These are phyloP conservation scores for Cepaea nemoralis DNA, from an alignment of 1,140 invertebrate species.

Conservation along the genomic window DNA sequence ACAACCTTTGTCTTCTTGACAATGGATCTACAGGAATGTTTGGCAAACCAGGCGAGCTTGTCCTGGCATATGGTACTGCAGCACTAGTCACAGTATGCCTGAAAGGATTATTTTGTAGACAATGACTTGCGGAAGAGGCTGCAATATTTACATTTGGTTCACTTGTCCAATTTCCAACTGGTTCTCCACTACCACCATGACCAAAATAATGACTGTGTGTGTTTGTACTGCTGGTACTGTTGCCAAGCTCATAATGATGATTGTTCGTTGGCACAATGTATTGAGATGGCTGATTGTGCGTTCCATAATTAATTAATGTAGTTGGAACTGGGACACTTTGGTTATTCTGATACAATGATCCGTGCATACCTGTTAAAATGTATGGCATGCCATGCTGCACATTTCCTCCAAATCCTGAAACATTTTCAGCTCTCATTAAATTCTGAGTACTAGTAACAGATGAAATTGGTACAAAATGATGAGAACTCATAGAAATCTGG, in stretches of 20 bases:
- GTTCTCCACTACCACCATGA: background rate
- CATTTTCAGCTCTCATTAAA: background rate
- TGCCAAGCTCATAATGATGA: background rate
- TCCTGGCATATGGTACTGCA: background rate
- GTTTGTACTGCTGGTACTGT: background rate
- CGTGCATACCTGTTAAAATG: background rate
- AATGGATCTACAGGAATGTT: background rate
- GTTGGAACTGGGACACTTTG: background rate
- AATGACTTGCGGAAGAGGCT: background rate
- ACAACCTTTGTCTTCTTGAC: background rate
- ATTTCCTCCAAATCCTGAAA: too few relatives aligned
- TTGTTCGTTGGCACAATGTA: background rate
- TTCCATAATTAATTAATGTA: background rate
- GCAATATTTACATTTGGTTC: background rate
- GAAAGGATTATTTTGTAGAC: background rate
- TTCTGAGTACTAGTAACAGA: background rate
- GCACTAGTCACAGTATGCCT: background rate
- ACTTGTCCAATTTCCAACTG: background rate
- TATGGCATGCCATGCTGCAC: background rate
- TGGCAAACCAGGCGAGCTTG: background rate
- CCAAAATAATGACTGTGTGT: background rate
- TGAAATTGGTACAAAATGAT: too few relatives aligned
- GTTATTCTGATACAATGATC: background rate
- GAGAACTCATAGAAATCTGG: background rate
- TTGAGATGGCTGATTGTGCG: background rate